Conservation (phyloP, 2,888 invertebrate species). For the Acleris laterana region DNA sequence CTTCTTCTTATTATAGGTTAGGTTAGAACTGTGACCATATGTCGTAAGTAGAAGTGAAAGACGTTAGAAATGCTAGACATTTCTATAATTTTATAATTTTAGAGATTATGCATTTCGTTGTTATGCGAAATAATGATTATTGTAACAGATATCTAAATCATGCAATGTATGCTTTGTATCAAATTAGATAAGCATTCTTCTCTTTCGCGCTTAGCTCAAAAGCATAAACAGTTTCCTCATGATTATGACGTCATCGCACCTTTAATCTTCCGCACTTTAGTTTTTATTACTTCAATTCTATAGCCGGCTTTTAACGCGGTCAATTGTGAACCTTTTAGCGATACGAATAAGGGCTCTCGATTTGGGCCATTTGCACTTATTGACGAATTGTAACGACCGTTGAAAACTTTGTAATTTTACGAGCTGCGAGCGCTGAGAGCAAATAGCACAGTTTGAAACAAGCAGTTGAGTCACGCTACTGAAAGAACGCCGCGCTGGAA, state of each 20-base stretch:
- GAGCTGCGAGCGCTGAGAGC: conserved; percentile 24
- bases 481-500: too few species aligned
- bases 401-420: conserved; percentile 38
- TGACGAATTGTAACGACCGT: conserved; percentile 31
- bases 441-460: conserved; percentile 16
- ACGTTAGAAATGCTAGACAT: too few species aligned
- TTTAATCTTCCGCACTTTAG: conserved; percentile 19
- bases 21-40: too few species aligned
- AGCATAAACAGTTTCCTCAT: conserved; percentile 12
- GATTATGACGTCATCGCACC: conserved; percentile 11
- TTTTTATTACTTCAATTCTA: conserved; percentile 17
- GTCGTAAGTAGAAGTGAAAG: too few species aligned
- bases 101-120: too few species aligned
- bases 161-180: neutral
- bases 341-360: conserved; percentile 4
- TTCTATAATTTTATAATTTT: too few species aligned
- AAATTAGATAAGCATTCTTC: neutral
- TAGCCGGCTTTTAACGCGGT: neutral
- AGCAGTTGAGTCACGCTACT: conserved; percentile 10
- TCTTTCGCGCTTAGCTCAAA: neutral
- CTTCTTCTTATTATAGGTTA: too few species aligned
- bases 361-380: conserved; percentile 14
- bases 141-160: too few species aligned
- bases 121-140: too few species aligned
- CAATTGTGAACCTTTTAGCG: conserved; percentile 5